Evolutionary conservation across 2,888 invertebrate species (phyloP).

Genomic region (Ormyrus thymus): DNA sequence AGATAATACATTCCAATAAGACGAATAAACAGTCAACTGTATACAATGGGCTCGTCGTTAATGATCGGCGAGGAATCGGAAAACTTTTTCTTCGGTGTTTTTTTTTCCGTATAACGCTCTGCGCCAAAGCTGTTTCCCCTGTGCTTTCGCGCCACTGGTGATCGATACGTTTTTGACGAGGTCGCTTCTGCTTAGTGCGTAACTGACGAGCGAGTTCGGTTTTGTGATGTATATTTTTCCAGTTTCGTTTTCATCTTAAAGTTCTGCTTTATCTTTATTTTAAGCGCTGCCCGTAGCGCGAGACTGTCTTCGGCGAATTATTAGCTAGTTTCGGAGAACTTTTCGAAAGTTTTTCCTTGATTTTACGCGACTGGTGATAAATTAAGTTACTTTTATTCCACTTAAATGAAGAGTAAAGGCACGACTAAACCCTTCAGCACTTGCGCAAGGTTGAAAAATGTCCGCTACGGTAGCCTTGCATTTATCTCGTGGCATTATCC

Average conservation of each 20-base stretch:
- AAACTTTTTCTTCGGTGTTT: background rate
- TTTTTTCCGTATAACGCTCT: background rate
- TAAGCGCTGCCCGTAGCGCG: no score
- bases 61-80: slow-evolving; percentile 1
- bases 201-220: background rate
- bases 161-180: slow-evolving; percentile 20
- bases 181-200: background rate
- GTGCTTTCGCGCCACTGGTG: background rate
- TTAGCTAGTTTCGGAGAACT: no score
- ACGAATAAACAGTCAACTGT: no score
- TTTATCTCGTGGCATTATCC: background rate
- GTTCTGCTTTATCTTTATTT: no score
- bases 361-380: no score
- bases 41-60: background rate
- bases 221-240: background rate
- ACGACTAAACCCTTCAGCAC: no score
- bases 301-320: no score
- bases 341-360: no score
- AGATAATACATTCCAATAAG: no score
- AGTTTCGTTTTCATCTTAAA: background rate
- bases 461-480: background rate
- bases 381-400: no score
- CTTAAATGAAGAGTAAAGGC: no score
- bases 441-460: no score
- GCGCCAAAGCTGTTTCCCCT: background rate